Evolutionary conservation across 2,113 vertebrate genomes (phyloP).

Genomic region (Thomomys bottae): DNA sequence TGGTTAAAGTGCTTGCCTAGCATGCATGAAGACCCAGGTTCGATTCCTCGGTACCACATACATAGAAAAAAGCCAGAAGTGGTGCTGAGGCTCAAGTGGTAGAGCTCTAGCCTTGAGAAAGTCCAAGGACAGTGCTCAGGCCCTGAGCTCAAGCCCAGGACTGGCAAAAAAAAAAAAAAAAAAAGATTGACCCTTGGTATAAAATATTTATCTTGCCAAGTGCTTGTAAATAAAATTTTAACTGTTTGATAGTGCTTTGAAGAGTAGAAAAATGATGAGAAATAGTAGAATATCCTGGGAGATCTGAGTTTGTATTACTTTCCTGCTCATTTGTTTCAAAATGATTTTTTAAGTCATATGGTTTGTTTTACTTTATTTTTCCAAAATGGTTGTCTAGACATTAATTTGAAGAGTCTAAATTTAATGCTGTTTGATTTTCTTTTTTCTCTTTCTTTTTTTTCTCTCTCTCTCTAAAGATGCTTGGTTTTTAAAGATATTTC

Average conservation of each 20-base stretch:
- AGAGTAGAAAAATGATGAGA: not conserved
- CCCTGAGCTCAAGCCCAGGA: too few relatives aligned
- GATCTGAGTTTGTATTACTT: not conserved
- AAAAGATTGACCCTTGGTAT: not conserved
- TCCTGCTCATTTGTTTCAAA: not conserved
- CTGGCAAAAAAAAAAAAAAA: too few relatives aligned
- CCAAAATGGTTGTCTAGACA: slow-evolving; percentile 8
- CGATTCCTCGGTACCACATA: too few relatives aligned
- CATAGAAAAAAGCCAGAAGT: too few relatives aligned
- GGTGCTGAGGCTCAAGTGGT: too few relatives aligned
- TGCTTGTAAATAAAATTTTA: slow-evolving; percentile 32
- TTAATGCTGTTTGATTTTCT: slow-evolving; percentile 50
- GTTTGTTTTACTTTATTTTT: slow-evolving; percentile 60
- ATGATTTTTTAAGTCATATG: slow-evolving; percentile 50
- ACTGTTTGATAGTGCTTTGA: slow-evolving; percentile 43
- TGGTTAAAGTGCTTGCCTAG: too few relatives aligned
- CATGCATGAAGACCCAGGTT: too few relatives aligned
- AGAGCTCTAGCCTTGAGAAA: too few relatives aligned
- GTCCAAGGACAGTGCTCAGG: too few relatives aligned
- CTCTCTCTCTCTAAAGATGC: not conserved
- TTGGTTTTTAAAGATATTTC: slow-evolving; percentile 72
- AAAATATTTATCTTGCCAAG: slow-evolving; percentile 45
- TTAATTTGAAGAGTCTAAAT: slow-evolving; percentile 52
- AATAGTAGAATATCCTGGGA: not conserved
- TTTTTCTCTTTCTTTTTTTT: accelerated